Base-by-base conservation (phyloP, 2,888 invertebrate genomes). In the Polylopha cassiicola region DNA sequence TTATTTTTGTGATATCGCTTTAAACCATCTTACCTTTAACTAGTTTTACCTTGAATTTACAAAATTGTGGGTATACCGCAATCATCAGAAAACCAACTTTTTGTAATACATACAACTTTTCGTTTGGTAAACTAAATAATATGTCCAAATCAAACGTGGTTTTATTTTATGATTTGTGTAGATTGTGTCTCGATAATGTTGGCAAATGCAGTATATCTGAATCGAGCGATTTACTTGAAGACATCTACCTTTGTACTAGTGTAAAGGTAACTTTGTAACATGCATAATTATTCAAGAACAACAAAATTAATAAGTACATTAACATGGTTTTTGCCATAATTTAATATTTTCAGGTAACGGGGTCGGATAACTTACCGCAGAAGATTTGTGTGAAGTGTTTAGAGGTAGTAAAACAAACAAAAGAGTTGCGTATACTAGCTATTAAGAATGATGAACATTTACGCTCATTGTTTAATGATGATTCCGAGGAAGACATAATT, bases 321-420 rank as follows among this genome's bases (percentile, higher is more conserved):
- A n/a, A n/a, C n/a, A n/a, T n/a, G n/a, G n/a, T n/a, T n/a, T n/a
- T n/a, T n/a, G n/a, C n/a, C n/a, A 8, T 17, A 27, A 41, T 3
- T 26, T 31, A 6, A 47, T 49, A 2, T 18, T 24, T 47, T 10
- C 47, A 71, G 73, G 44, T 73, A 11, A 39, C 33, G 1, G 32
- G 23, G 8, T 30, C 51, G 21, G 69, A 73, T 26, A 59, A 65
- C 22, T 52, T 79, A 14, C 80, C 80, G 0, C 52, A 52, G 18
- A 73, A 65, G 47, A 65, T 80, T 43, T 80, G 80, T 47, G 22
- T 3, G 13, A 47, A 50, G 16, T 80, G 80, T 47, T 43, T 50
- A 2, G 60, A 70, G 10, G 55, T 59, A 17, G 48, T 80, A 0
- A 39, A 50, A 7, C 58, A 56, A 11, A 62, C 65, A 1, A 61